Evolutionary conservation across 2,888 invertebrate genomes (phyloP).

Genomic region (Euproctis similis): DNA sequence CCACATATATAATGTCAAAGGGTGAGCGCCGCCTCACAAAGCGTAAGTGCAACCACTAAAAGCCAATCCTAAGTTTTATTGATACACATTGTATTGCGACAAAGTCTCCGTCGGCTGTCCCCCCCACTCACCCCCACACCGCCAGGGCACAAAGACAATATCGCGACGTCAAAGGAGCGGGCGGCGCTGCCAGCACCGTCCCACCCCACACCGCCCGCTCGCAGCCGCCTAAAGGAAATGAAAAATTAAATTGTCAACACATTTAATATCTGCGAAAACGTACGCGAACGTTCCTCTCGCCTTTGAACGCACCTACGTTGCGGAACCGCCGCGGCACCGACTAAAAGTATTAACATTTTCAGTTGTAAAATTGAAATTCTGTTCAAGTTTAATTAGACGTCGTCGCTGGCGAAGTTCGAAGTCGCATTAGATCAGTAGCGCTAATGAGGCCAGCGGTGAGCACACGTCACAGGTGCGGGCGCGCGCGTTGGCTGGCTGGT

Average conservation of each 20-base stretch:
- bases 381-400: constrained; percentile 71
- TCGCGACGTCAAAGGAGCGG: constrained; percentile 75
- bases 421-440: constrained; percentile 70
- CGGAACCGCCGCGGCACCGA: constrained; percentile 57
- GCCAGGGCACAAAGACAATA: constrained; percentile 76
- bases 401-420: constrained; percentile 63
- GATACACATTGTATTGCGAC: constrained; percentile 77
- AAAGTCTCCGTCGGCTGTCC: constrained; percentile 70
- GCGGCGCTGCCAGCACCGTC: constrained; percentile 45
- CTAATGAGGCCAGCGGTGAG: constrained; percentile 71
- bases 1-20: constrained; percentile 73
- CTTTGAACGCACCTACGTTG: constrained; percentile 69
- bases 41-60: constrained; percentile 77
- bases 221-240: constrained; percentile 70
- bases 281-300: constrained; percentile 69
- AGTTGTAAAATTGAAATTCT: constrained; percentile 71
- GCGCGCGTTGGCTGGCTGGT: constrained; percentile 18
- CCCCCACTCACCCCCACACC: constrained; percentile 67
- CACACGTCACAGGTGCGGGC: constrained; percentile 62
- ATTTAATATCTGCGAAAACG: constrained; percentile 77
- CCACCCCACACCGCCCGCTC: constrained; percentile 34
- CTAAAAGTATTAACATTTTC: constrained; percentile 73
- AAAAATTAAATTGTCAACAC: constrained; percentile 77
- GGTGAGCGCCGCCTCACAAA: constrained; percentile 75
- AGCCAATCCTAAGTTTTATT: constrained; percentile 77